phyloP scores from a whole-genome alignment of 2,113 vertebrate genomes.

The Labeo rohita region DNA sequence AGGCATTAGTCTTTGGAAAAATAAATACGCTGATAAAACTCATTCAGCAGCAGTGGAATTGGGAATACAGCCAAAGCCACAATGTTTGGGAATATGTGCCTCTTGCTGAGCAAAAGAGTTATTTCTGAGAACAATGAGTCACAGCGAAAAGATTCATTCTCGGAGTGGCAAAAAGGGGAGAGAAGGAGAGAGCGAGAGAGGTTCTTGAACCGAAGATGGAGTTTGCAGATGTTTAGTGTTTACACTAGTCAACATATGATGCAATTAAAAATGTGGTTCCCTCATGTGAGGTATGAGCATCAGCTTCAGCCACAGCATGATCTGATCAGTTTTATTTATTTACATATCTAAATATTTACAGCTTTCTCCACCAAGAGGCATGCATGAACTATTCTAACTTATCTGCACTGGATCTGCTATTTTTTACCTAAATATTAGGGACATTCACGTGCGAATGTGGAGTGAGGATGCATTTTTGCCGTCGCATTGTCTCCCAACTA shows the following conservation, averaged over 20 bases:
- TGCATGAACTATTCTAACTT: constrained; percentile 16
- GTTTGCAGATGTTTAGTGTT: constrained; percentile 34
- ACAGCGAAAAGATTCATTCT: constrained; percentile 29
- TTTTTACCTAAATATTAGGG: constrained; percentile 16
- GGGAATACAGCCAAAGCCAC: constrained; percentile 14
- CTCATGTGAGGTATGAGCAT: background rate
- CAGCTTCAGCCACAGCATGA: background rate
- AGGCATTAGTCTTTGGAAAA: constrained; percentile 39
- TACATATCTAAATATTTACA: constrained; percentile 29
- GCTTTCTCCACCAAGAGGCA: background rate
- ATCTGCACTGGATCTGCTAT: background rate
- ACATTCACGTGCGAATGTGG: background rate
- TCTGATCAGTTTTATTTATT: constrained; percentile 17
- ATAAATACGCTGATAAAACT: constrained; percentile 52
- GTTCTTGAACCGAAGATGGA: background rate
- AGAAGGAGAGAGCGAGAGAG: background rate
- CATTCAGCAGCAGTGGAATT: constrained; percentile 27
- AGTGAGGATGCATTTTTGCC: constrained; percentile 4
- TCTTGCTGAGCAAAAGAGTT: constrained; percentile 15
- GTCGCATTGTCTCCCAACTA: constrained; percentile 8
- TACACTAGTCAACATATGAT: constrained; percentile 6
- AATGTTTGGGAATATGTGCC: constrained; percentile 38
- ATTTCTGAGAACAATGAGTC: constrained; percentile 51
- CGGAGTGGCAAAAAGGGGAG: constrained; percentile 11
- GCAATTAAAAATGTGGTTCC: constrained; percentile 12